Percentiles rank a stretch among this genome's conserved stretches.
These are phyloP conservation scores for Epizoanthus illoricatus DNA, from an alignment of 92 coral and sea anemone genomes.

Conservation along the genomic window DNA sequence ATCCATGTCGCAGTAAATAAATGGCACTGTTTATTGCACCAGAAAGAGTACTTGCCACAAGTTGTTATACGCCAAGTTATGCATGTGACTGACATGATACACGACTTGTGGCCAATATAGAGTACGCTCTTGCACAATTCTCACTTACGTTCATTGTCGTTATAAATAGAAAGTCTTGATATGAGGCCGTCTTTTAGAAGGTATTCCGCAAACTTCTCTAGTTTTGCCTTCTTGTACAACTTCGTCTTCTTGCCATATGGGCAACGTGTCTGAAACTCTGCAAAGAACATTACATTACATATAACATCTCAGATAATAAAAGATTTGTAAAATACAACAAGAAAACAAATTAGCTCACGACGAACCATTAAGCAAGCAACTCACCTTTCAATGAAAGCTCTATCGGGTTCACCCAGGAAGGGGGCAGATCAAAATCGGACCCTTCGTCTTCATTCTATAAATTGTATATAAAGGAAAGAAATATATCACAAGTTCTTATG, in stretches of 20 bases:
- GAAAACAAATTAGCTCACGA: neutral
- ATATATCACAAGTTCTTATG: too few relatives aligned
- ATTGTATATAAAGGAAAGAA: neutral
- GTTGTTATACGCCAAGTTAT: too few relatives aligned
- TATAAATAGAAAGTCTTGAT: conserved; percentile 74
- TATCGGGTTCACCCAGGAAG: conserved; percentile 94
- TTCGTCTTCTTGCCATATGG: conserved; percentile 96
- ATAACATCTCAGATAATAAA: neutral
- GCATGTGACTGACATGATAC: too few relatives aligned
- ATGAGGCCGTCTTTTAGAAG: conserved; percentile 91
- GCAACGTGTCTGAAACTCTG: conserved; percentile 93
- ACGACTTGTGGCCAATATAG: neutral
- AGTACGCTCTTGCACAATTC: neutral
- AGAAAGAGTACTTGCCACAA: neutral
- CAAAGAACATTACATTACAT: neutral
- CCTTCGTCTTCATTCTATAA: conserved; percentile 83
- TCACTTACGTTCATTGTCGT: conserved; percentile 89
- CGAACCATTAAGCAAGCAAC: neutral
- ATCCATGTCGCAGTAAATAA: too few relatives aligned
- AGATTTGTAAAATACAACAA: neutral
- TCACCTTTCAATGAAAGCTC: conserved; percentile 89
- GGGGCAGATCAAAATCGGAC: conserved; percentile 91
- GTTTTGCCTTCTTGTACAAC: conserved; percentile 93
- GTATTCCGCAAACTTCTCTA: conserved; percentile 97
- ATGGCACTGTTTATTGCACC: too few relatives aligned